phyloP scores from a whole-genome alignment of 2,888 invertebrate genomes.

The Himalopsyche kuldschensis region DNA sequence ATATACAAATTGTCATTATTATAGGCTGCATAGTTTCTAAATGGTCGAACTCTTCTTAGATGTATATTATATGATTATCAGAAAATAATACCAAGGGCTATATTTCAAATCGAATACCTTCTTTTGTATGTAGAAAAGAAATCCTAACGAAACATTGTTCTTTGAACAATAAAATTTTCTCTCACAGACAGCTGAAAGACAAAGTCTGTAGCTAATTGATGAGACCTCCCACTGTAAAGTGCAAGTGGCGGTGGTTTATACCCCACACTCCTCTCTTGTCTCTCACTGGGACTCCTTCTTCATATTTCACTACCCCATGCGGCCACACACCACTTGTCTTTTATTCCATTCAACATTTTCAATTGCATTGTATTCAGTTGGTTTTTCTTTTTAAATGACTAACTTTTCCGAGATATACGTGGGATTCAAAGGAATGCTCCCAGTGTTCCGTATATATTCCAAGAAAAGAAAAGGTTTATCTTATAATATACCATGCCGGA shows the following conservation, averaged over 20 bases:
- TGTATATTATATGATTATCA: no score
- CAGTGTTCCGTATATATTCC: no score
- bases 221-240: neutral
- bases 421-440: no score
- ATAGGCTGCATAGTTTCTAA: no score
- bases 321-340: neutral
- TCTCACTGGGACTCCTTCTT: neutral
- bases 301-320: neutral
- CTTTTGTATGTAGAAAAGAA: no score
- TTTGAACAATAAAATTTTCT: neutral
- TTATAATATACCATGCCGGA: no score
- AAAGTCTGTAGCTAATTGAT: neutral
- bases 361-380: neutral
- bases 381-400: neutral
- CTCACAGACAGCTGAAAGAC: neutral
- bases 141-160: no score
- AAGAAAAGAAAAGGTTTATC: no score
- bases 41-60: no score
- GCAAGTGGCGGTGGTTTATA: neutral
- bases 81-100: no score
- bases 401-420: neutral
- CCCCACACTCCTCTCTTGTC: neutral
- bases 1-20: no score
- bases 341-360: neutral
- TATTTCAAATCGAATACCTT: no score